Evolutionary conservation across 2,888 invertebrate species (phyloP).

Genomic region (Gerosis bhagava): DNA sequence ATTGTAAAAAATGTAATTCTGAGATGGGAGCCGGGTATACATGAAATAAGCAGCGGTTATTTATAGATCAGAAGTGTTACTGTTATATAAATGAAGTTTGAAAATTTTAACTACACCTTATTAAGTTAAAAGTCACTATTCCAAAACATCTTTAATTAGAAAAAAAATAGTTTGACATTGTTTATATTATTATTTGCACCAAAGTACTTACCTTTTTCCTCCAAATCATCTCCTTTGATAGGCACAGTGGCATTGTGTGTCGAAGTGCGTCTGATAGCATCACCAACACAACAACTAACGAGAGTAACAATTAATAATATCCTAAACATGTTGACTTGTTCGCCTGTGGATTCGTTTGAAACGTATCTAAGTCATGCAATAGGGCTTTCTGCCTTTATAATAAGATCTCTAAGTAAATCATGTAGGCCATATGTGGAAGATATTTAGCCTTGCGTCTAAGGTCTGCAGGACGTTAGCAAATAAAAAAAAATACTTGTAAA

Average conservation of each 20-base stretch:
- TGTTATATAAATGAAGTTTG: too few relatives aligned
- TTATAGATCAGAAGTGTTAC: too few relatives aligned
- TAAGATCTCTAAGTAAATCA: conserved; percentile 47
- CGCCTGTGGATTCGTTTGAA: conserved; percentile 35
- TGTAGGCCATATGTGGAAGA: conserved; percentile 57
- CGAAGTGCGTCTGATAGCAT: conserved; percentile 43
- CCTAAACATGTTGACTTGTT: conserved; percentile 43
- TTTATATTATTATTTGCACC: too few relatives aligned
- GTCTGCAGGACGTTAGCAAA: conserved; percentile 38
- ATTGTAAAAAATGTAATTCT: too few relatives aligned
- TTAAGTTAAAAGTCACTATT: too few relatives aligned
- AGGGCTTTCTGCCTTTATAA: conserved; percentile 60
- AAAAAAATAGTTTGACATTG: too few relatives aligned
- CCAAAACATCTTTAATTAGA: too few relatives aligned
- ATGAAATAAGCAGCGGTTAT: too few relatives aligned
- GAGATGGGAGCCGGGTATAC: too few relatives aligned
- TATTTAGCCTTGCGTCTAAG: conserved; percentile 45
- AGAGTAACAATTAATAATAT: conserved; percentile 45
- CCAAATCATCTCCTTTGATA: conserved; percentile 36
- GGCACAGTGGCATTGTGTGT: conserved; percentile 41
- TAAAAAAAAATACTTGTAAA: conserved; percentile 21
- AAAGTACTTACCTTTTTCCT: conserved; percentile 41
- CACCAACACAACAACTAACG: conserved; percentile 41
- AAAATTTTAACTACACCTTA: too few relatives aligned
- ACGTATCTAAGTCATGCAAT: conserved; percentile 51